Percentiles rank a stretch among this genome's conserved stretches.
These are phyloP conservation scores for Aphelenchoides besseyi DNA, from an alignment of 1,140 invertebrate species.

Conservation along the genomic window DNA sequence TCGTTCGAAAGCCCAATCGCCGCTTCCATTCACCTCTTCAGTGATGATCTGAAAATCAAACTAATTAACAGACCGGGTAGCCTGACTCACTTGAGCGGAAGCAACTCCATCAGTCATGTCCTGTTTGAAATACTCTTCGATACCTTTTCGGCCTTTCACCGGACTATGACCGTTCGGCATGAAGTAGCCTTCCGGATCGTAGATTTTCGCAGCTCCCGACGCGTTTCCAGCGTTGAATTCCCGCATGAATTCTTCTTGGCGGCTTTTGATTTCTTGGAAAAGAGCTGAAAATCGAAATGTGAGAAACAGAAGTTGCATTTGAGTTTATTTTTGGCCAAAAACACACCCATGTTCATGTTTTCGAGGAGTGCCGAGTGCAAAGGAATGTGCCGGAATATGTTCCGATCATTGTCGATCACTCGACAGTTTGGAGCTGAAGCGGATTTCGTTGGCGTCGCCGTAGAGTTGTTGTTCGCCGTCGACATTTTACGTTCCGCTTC, in stretches of 20 bases:
- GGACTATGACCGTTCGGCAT: conserved; percentile 60
- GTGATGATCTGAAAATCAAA: conserved; percentile 57
- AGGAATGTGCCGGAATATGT: conserved; percentile 44
- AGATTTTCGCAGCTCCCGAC: conserved; percentile 49
- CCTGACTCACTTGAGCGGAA: conserved; percentile 42
- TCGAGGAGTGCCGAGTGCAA: conserved; percentile 39
- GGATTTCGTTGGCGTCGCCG: background rate
- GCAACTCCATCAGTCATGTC: conserved; percentile 61
- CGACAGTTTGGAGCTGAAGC: conserved; percentile 2
- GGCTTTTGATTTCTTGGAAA: conserved; percentile 62
- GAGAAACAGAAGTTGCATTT: background rate
- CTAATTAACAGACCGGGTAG: background rate
- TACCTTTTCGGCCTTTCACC: conserved; percentile 58
- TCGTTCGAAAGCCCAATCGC: conserved; percentile 62
- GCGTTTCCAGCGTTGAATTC: conserved; percentile 60
- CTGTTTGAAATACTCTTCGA: conserved; percentile 58
- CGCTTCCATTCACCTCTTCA: conserved; percentile 60
- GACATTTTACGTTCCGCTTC: background rate
- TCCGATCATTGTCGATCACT: conserved; percentile 24
- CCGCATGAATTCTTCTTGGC: conserved; percentile 61
- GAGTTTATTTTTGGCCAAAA: conserved; percentile 7
- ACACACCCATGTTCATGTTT: conserved; percentile 44
- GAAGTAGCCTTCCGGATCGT: conserved; percentile 62
- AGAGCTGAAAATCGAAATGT: conserved; percentile 50
- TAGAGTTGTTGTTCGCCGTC: background rate